Base-by-base conservation (phyloP, 2,888 invertebrate species). In the Oscheius onirici region DNA sequence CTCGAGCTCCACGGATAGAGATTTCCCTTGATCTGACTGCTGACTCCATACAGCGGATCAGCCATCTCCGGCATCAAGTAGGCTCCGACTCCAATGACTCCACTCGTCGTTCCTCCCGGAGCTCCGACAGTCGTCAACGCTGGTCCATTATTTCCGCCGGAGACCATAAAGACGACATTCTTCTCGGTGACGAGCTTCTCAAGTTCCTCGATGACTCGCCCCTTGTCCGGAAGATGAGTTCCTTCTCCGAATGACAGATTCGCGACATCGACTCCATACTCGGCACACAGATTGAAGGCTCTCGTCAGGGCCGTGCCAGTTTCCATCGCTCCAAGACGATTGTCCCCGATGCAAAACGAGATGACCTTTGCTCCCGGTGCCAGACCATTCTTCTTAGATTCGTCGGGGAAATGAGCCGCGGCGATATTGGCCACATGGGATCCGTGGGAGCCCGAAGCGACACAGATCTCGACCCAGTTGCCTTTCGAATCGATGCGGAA, bases 231-330 rank as follows among this genome's bases (percentile, higher is more conserved):
- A 93, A 95, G 95, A 88, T 95, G 93, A 0, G 94, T 92, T 84
- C 94, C 94, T 89, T 97, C 97, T 0, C 97, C 97, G 84, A 97
- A 99, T 87, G 96, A 97, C 94, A 95, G 97, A 88, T 99, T 99
- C 80, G 97, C 94, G 0, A 97, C 92, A 87, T 97, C 94, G 63
- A 90, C 89, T 71, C 89, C 88, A 60, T 88, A 80, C 66, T 90
- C 89, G 61, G 89, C 89, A 26, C 89, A 89, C 74, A 88, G 87
- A 55, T 89, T 88, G 85, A 90, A 89, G 10, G 96, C 96, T 76
- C 97, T 90, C 1, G 95, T 93, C 5, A 99, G 88, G 13, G 95
- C 94, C 0, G 95, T 93, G 17, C 97, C 97, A 0, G 97, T 97
- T 90, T 99, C 97, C 97, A 97, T 97, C 1, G 95, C 92, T 1